These are phyloP conservation scores for Drosophila mulleri DNA, from an alignment of 2,888 invertebrate species.

Conservation along the genomic window DNA sequence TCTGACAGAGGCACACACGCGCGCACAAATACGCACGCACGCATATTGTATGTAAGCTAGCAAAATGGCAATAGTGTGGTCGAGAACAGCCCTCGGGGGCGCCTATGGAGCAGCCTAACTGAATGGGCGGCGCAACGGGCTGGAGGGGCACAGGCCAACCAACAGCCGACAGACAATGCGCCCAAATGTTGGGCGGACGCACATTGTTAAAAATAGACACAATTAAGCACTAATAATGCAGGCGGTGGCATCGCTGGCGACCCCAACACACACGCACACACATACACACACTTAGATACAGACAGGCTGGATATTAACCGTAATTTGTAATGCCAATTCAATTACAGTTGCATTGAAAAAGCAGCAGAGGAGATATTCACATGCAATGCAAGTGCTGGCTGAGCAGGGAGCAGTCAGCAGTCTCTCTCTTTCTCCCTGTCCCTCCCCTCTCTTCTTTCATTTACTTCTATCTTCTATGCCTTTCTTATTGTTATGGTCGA, in stretches of 20 bases:
- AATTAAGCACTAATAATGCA: slow-evolving; percentile 79
- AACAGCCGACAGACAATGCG: slow-evolving; percentile 34
- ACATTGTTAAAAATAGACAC: slow-evolving; percentile 75
- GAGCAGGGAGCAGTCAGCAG: neutral
- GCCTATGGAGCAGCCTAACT: slow-evolving; percentile 34
- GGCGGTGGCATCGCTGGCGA: slow-evolving; percentile 41
- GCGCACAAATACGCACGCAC: neutral
- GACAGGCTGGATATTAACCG: slow-evolving; percentile 27
- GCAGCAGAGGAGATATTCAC: slow-evolving; percentile 38
- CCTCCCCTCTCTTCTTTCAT: slow-evolving; percentile 24
- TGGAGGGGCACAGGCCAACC: slow-evolving; percentile 5
- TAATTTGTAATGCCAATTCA: slow-evolving; percentile 68
- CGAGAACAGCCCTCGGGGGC: slow-evolving; percentile 39
- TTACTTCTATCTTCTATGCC: slow-evolving; percentile 5
- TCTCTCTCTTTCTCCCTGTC: neutral
- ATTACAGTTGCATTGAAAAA: slow-evolving; percentile 64
- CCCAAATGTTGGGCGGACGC: slow-evolving; percentile 64
- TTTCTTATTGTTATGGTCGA: slow-evolving; percentile 65
- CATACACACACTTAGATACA: slow-evolving; percentile 3
- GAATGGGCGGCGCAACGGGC: neutral
- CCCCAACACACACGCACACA: slow-evolving; percentile 21
- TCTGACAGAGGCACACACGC: slow-evolving; percentile 3
- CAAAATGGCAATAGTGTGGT: slow-evolving; percentile 55
- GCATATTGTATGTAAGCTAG: neutral
- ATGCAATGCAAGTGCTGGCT: slow-evolving; percentile 40